Evolutionary conservation across 2,888 invertebrate species (phyloP).

Genomic region (Byasa hedistus): DNA sequence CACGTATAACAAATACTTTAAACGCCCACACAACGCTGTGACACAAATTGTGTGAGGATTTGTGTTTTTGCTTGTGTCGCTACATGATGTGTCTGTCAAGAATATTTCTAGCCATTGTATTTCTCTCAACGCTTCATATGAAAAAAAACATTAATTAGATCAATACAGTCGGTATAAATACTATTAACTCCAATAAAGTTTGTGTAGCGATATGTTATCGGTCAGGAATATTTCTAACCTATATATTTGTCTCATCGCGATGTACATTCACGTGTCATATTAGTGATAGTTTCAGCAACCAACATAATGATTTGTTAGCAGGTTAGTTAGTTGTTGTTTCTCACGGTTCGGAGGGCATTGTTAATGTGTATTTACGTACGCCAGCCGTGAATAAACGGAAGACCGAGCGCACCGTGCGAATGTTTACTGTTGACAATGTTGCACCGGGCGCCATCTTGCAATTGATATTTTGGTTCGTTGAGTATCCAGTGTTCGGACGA

Average conservation of each 20-base stretch:
- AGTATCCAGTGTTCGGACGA: neutral
- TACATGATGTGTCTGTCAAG: too few species aligned
- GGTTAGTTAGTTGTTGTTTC: constrained; percentile 29
- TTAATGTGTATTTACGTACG: constrained; percentile 28
- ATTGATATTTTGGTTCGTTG: constrained; percentile 8
- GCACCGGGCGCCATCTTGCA: constrained; percentile 3
- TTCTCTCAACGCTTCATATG: too few species aligned
- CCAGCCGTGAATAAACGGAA: constrained; percentile 31
- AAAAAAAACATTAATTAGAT: too few species aligned
- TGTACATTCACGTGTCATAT: neutral
- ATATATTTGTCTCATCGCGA: neutral
- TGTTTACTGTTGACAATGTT: constrained; percentile 35
- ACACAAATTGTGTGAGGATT: too few species aligned
- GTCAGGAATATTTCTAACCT: too few species aligned
- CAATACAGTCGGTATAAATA: too few species aligned
- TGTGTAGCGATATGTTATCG: too few species aligned
- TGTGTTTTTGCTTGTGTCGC: too few species aligned
- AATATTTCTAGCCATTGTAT: too few species aligned
- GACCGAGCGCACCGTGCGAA: constrained; percentile 35
- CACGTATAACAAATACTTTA: too few species aligned
- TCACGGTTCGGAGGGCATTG: constrained; percentile 34
- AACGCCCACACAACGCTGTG: too few species aligned
- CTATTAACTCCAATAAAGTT: too few species aligned
- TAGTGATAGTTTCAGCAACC: neutral
- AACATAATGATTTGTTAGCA: neutral